Evolutionary conservation across 1,140 invertebrate genomes (phyloP).

Genomic region (Myzus persicae): DNA sequence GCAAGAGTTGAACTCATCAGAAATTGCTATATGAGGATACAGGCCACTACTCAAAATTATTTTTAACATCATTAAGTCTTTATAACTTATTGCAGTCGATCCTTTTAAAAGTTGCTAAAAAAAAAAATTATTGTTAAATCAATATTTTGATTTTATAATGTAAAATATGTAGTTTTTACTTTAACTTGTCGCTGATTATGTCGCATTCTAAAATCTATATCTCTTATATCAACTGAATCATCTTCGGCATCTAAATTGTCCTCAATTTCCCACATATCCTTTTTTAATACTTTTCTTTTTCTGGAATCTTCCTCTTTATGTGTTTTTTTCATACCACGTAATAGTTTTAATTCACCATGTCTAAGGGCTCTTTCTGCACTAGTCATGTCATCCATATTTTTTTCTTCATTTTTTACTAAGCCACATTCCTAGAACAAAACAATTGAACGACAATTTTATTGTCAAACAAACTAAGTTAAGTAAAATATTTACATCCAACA

Average conservation of each 20-base stretch:
- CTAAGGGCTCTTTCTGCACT: slow-evolving; percentile 80
- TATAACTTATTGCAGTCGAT: slow-evolving; percentile 77
- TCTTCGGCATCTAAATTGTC: slow-evolving; percentile 70
- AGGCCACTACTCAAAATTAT: slow-evolving; percentile 89
- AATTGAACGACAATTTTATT: not conserved
- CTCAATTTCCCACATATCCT: slow-evolving; percentile 67
- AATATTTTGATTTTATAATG: not conserved
- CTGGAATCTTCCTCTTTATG: slow-evolving; percentile 71
- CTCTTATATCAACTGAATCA: slow-evolving; percentile 79
- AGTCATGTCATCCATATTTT: slow-evolving; percentile 69
- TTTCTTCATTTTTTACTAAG: slow-evolving; percentile 69
- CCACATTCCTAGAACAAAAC: slow-evolving; percentile 71
- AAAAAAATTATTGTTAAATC: not conserved
- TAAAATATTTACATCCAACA: slow-evolving; percentile 73
- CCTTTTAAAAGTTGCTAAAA: slow-evolving; percentile 73
- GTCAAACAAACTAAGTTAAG: not conserved
- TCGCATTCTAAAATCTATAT: slow-evolving; percentile 88
- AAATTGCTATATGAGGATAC: slow-evolving; percentile 91
- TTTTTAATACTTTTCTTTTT: slow-evolving; percentile 77
- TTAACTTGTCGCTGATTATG: slow-evolving; percentile 76
- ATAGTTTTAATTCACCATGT: slow-evolving; percentile 86
- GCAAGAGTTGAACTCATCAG: slow-evolving; percentile 92
- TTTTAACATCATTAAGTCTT: slow-evolving; percentile 89
- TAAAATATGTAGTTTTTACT: slow-evolving; percentile 61
- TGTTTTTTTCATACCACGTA: slow-evolving; percentile 81